These are phyloP conservation scores for Suncus etruscus DNA, from an alignment of 2,113 vertebrate species.

Conservation along the genomic window DNA sequence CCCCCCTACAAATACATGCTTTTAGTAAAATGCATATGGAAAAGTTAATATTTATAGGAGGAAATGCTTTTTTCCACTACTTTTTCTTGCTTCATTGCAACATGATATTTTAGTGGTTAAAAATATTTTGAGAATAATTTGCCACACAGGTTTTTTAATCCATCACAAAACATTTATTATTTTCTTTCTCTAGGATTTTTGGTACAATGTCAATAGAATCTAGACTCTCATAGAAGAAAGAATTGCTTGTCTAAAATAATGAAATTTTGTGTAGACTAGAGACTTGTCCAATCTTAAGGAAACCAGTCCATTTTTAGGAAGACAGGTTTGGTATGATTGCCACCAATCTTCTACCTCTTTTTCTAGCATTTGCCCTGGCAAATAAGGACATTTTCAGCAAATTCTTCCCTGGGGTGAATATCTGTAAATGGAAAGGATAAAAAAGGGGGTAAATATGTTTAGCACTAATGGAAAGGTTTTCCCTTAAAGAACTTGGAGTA, in stretches of 20 bases:
- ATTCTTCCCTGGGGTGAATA: neutral
- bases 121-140: constrained; percentile 3
- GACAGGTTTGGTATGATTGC: neutral
- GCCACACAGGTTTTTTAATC: neutral
- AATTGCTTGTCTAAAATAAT: constrained; percentile 29
- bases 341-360: neutral
- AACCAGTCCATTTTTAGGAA: neutral
- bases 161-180: neutral
- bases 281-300: neutral
- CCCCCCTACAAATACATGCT: neutral
- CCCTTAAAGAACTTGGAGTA: neutral
- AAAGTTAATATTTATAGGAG: neutral
- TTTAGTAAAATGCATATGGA: neutral
- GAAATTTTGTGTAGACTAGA: constrained; percentile 19
- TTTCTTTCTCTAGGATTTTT: constrained; percentile 46
- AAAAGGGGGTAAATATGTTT: neutral
- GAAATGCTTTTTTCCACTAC: neutral
- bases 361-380: too few species aligned
- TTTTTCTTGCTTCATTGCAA: constrained; percentile 40
- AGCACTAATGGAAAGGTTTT: constrained; percentile 38
- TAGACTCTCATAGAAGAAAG: neutral
- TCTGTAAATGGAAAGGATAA: constrained; percentile 28
- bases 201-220: constrained; percentile 45
- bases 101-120: neutral
- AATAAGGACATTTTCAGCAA: constrained; percentile 40